Percentiles rank a stretch among this genome's conserved stretches.
These are phyloP conservation scores for Piprites chloris DNA, from an alignment of 2,113 vertebrate genomes.

Conservation along the genomic window DNA sequence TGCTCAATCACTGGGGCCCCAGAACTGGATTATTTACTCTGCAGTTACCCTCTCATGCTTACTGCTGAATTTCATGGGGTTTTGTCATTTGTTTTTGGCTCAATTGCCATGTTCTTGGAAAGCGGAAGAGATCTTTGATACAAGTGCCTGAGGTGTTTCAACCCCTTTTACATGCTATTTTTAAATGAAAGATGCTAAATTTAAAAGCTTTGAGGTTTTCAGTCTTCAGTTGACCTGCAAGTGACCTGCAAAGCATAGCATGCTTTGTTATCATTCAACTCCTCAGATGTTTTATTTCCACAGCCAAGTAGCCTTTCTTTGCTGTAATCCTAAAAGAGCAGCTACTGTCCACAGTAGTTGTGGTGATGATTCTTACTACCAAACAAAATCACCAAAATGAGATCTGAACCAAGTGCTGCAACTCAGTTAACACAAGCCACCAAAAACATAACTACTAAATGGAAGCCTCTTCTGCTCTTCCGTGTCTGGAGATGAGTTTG, in stretches of 20 bases:
- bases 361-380: neutral
- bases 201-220: neutral
- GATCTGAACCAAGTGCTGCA: neutral
- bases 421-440: neutral
- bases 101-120: neutral
- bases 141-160: neutral
- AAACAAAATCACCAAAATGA: neutral
- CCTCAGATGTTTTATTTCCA: neutral
- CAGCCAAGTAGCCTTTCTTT: neutral
- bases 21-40: neutral
- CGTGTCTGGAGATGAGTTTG: neutral
- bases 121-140: neutral
- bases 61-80: neutral
- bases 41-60: neutral
- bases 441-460: neutral
- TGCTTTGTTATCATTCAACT: neutral
- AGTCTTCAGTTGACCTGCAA: neutral
- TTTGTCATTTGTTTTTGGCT: neutral
- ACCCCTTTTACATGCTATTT: neutral
- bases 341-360: neutral
- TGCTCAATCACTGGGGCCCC: neutral
- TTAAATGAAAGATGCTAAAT: neutral
- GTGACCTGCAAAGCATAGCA: too few relatives aligned
- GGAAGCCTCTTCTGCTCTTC: neutral
- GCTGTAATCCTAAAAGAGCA: neutral